phyloP scores from a whole-genome alignment of 2,888 invertebrate species.

The Thymelicus acteon region DNA sequence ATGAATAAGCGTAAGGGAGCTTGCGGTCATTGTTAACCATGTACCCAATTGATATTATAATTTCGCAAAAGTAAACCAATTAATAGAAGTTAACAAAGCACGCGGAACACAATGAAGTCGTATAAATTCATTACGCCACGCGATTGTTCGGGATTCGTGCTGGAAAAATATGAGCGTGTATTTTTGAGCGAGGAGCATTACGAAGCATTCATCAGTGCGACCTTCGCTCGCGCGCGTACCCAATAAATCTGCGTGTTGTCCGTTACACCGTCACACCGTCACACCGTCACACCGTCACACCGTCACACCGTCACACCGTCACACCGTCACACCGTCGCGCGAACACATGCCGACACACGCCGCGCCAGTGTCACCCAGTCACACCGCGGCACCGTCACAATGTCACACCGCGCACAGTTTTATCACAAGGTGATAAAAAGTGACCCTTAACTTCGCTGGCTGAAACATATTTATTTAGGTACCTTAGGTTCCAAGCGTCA shows the following conservation, averaged over 20 bases:
- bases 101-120: slow-evolving; percentile 22
- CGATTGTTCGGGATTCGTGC: slow-evolving; percentile 24
- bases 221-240: slow-evolving; percentile 8
- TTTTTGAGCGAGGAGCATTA: slow-evolving; percentile 23
- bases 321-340: no score
- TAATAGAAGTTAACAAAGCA: slow-evolving; percentile 32
- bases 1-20: no score
- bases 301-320: no score
- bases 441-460: no score
- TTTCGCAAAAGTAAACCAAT: slow-evolving; percentile 21
- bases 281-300: no score
- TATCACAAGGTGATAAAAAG: no score
- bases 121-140: slow-evolving; percentile 29
- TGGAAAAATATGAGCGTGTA: slow-evolving; percentile 33
- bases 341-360: no score
- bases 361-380: no score
- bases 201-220: slow-evolving; percentile 26
- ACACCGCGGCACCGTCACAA: no score
- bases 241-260: slow-evolving; percentile 9
- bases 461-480: no score
- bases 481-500: no score
- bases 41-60: not conserved
- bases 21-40: not conserved
- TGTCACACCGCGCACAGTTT: no score
- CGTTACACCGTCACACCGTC: not conserved